Base-by-base conservation (phyloP, 2,888 invertebrate genomes). In the Oscheius onirici region DNA sequence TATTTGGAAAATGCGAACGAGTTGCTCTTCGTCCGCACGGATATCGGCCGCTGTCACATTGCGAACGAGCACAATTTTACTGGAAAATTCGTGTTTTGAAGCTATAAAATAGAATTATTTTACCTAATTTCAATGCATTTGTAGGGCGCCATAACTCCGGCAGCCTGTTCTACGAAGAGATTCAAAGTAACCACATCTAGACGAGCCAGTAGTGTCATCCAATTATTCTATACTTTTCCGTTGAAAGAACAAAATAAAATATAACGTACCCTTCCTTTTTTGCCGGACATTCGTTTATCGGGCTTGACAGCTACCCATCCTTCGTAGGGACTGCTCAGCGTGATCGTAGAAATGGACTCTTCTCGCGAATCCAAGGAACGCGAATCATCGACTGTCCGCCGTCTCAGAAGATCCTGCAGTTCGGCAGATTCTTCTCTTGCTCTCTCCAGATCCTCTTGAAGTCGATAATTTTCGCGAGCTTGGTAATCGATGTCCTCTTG, bases 31-130 rank as follows among this genome's bases (percentile, higher is more conserved):
- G 91, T 97, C 96, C 69, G 96, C 97, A 89, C 97, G 96, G 86
- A 97, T 97, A 91, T 99, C 99, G 86, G 97, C 97, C 90, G 97
- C 97, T 77, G 97, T 97, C 82, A 99, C 97, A 75, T 95, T 94
- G 80, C 97, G 92, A 83, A 97, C 97, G 90, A 97, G 97, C 91
- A 96, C 97, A 88, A 99, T 93, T 92, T 97, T 97, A 90, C 97
- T 95, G 91, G 34, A 34, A 34, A 34, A 34, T n/a, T n/a, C 0
- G 34, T 34, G 3, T 34, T 41, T 15, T 43, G 20, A 57, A 26
- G 13, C 28, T 28, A 61, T 5, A 44, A 5, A 10, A 28, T 22
- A 24, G 0, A 17, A n/a, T 60, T 66, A 51, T n/a, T n/a, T n/a
- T 60, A 69, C 69, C 22, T 49, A 3, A 49, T 41, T 15, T 73